Conservation (phyloP, 2,797 vertebrate species). For the Melanotaenia nigrans region DNA sequence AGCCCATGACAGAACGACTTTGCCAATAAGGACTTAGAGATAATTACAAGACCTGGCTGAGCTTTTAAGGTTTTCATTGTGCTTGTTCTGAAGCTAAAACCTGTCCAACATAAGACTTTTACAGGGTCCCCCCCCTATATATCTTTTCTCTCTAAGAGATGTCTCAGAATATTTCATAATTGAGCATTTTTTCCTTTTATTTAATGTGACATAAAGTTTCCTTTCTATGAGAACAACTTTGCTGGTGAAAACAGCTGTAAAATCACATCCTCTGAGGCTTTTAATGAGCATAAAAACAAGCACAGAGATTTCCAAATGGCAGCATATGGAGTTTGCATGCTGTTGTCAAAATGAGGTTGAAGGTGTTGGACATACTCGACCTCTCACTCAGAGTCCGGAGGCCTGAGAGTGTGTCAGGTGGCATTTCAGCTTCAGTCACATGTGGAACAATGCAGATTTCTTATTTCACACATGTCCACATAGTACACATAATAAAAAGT, state of each 20-base stretch:
- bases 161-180: not conserved
- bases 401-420: no score
- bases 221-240: no score
- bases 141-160: not conserved
- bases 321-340: no score
- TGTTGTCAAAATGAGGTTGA: no score
- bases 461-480: not conserved
- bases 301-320: no score
- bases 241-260: not conserved
- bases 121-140: not conserved
- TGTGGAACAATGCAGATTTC: not conserved
- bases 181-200: not conserved
- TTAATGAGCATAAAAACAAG: not conserved
- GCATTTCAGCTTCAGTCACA: no score
- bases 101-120: not conserved
- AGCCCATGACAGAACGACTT: conserved; percentile 38
- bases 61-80: conserved; percentile 50
- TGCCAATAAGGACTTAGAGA: conserved; percentile 50
- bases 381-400: not conserved
- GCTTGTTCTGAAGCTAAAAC: conserved; percentile 55
- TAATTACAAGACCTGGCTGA: conserved; percentile 63
- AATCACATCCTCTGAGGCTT: not conserved
- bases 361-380: no score
- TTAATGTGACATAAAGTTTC: not conserved
- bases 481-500: not conserved